Conservation (phyloP, 1,140 invertebrate species). For the Drosophila rhopaloa region DNA sequence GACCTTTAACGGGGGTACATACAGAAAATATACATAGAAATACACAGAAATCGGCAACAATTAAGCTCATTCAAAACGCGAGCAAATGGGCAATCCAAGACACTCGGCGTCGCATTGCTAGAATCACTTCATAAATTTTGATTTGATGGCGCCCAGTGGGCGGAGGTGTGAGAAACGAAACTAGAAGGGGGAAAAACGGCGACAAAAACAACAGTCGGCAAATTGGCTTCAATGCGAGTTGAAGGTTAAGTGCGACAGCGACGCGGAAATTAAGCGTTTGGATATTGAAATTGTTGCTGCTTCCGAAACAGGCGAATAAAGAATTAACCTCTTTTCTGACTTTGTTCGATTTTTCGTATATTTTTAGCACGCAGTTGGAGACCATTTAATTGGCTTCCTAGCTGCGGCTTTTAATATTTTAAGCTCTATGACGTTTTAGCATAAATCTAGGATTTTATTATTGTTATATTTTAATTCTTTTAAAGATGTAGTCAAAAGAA, state of each 20-base stretch:
- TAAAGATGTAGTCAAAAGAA: neutral
- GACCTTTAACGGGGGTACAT: constrained; percentile 72
- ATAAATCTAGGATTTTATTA: neutral
- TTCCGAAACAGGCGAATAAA: constrained; percentile 4
- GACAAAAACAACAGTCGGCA: constrained; percentile 22
- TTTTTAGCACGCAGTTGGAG: constrained; percentile 4
- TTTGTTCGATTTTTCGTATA: neutral
- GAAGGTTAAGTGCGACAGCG: constrained; percentile 71
- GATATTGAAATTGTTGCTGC: constrained; percentile 6
- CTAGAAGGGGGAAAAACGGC: constrained; percentile 1
- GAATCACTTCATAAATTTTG: constrained; percentile 71
- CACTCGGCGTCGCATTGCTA: constrained; percentile 59
- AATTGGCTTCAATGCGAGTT: constrained; percentile 80
- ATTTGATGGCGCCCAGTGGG: constrained; percentile 51
- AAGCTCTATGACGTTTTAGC: neutral
- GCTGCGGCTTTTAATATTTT: neutral
- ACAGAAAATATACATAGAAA: constrained; percentile 6
- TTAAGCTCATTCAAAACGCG: constrained; percentile 80
- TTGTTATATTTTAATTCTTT: too few relatives aligned
- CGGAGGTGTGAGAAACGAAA: constrained; percentile 45
- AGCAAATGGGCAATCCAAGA: constrained; percentile 59
- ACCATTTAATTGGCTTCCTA: constrained; percentile 5
- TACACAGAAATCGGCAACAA: constrained; percentile 62
- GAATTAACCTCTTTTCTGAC: constrained; percentile 18
- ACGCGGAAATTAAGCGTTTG: constrained; percentile 58